A percentile compares a stretch with the other conserved stretches of the same genome.
Conservation (phyloP, 2,797 vertebrate genomes). For the Graptemys geographica region DNA sequence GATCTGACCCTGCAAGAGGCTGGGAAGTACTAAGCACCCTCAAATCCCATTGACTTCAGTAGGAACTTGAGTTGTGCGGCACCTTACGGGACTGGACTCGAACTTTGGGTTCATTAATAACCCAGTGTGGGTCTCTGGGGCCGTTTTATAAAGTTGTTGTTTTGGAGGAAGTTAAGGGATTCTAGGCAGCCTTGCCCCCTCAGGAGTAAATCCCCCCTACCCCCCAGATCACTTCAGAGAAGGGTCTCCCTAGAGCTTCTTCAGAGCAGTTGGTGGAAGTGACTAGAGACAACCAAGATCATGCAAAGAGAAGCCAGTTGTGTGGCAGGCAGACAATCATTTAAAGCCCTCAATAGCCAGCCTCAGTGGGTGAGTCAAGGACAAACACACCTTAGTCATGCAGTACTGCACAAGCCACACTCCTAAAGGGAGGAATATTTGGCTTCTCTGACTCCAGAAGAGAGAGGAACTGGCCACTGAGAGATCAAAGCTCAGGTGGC, state of each 20-base stretch:
- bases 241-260: neutral
- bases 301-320: neutral
- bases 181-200: neutral
- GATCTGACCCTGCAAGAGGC: neutral
- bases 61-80: neutral
- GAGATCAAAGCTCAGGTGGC: neutral
- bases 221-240: neutral
- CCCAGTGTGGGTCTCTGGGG: neutral
- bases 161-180: neutral
- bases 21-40: neutral
- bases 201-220: neutral
- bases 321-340: neutral
- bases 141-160: neutral
- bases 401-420: neutral
- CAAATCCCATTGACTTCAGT: constrained; percentile 35
- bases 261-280: neutral
- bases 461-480: neutral
- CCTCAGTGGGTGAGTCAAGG: neutral
- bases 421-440: neutral
- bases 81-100: neutral
- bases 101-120: constrained; percentile 1
- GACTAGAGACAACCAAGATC: neutral
- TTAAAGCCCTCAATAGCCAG: neutral
- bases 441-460: neutral
- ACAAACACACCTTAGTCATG: neutral